phyloP scores from a whole-genome alignment of 2,888 invertebrate genomes.

The Chrysomela aeneicollis region DNA sequence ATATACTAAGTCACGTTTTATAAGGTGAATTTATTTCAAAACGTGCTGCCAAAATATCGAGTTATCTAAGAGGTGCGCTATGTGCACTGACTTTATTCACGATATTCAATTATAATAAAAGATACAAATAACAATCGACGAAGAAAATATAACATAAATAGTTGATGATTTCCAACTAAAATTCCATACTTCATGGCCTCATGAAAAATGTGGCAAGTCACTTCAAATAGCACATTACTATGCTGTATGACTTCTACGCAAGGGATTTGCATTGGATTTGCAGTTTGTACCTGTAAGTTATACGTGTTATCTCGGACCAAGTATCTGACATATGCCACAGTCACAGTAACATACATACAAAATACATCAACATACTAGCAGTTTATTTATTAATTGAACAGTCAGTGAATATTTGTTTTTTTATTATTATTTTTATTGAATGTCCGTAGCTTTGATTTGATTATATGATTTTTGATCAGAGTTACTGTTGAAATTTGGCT shows the following conservation, averaged over 20 bases:
- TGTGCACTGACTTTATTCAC: background rate
- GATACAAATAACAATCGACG: background rate
- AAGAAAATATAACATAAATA: background rate
- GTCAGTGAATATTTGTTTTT: constrained; percentile 57
- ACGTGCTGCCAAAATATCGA: background rate
- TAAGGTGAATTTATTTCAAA: too few relatives aligned
- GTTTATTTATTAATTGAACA: constrained; percentile 55
- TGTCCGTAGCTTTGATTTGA: constrained; percentile 59
- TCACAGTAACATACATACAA: constrained; percentile 61
- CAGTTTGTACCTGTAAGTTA: background rate
- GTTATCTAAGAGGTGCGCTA: background rate
- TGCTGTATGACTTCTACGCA: too few relatives aligned
- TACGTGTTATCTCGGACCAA: constrained; percentile 13
- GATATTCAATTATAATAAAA: background rate
- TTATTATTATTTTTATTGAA: constrained; percentile 57
- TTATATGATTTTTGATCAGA: constrained; percentile 53
- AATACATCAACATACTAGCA: constrained; percentile 60
- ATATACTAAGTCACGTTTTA: too few relatives aligned
- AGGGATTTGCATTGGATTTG: too few relatives aligned
- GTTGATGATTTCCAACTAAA: too few relatives aligned
- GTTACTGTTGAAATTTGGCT: constrained; percentile 59
- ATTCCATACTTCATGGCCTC: too few relatives aligned
- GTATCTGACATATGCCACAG: constrained; percentile 50
- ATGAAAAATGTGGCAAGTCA: too few relatives aligned
- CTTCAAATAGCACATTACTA: too few relatives aligned